Percentiles rank a stretch among this genome's conserved stretches.
Evolutionary conservation across 2,888 invertebrate genomes (phyloP).

Genomic region (Linnaemya tessellans): DNA sequence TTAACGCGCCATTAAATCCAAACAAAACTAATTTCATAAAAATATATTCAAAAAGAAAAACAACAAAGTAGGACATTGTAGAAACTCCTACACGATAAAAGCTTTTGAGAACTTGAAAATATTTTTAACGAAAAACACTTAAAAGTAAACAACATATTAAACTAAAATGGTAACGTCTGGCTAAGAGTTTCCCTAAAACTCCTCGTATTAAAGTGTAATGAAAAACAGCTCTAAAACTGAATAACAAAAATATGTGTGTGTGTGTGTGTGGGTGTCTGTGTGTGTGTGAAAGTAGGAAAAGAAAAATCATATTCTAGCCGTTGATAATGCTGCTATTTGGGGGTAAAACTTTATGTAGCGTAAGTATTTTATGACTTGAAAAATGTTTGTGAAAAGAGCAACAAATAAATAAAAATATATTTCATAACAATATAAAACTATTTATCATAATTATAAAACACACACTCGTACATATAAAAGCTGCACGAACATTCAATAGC

Average conservation of each 20-base stretch:
- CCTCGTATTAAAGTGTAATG: constrained; percentile 10
- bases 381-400: constrained; percentile 21
- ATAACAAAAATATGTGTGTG: constrained; percentile 7
- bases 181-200: constrained; percentile 56
- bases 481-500: background rate
- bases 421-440: constrained; percentile 26
- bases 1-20: constrained; percentile 72
- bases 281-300: too few species aligned
- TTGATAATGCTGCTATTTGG: constrained; percentile 16
- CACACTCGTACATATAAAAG: background rate
- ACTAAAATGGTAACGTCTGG: constrained; percentile 18
- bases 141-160: constrained; percentile 46
- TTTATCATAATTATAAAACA: constrained; percentile 48
- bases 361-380: constrained; percentile 76
- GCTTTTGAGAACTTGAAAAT: constrained; percentile 31
- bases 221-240: constrained; percentile 17
- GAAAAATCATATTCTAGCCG: constrained; percentile 21
- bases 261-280: too few species aligned
- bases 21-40: constrained; percentile 51
- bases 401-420: background rate
- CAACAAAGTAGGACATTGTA: constrained; percentile 23
- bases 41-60: background rate
- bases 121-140: constrained; percentile 33
- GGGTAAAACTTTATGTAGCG: constrained; percentile 81
- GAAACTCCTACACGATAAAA: constrained; percentile 23